Evolutionary conservation across 2,888 invertebrate genomes (phyloP), one percentile per base, ranked within the genome.

Genomic region (Caenorhabditis auriculariae): DNA sequence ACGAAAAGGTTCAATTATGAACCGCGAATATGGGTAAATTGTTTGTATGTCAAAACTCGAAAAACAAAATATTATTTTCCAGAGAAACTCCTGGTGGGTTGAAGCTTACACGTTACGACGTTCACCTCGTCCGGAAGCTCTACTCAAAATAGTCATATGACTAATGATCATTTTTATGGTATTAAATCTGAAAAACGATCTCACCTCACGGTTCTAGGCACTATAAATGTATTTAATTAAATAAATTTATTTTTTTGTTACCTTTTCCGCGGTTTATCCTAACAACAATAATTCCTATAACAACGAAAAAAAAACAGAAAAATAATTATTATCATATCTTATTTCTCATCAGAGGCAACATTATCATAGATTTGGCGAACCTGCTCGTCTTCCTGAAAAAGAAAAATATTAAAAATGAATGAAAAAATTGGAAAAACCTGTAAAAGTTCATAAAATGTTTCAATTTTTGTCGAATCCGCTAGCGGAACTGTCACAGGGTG

Each of bases 1-100:
- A 23, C 38, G 62, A 19, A 49, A 45, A n/a, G 44, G 57, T 23
- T 70, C 81, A 0, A 71, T 81, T 12, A 81, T 81, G 81, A 72
- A 75, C 45, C 72, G 72, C 6, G 66, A 73, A 32, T 81, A 81
- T 43, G 55, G 66, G 76, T 74, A 44, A 51, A 54, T 56, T 32
- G 35, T 37, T 42, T n/a, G n/a, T n/a, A n/a, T n/a, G 29, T 17
- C 15, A n/a, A 43, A 4, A 7, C 5, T 7, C 4, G 5, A 12
- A 5, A 7, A 21, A 43, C 21, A 43, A 29, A 29, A 23, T 3
- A 41, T 17, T 24, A 38, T 29, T 41, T 52, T 52, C 17, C 35
- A 53, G 53, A 37, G 46, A 53, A 53, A 37, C 43, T 5, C 2
- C 27, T 21, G 45, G 47, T 26, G 17, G 24, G 19, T 19, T 29